phyloP scores from a whole-genome alignment of 1,140 invertebrate genomes.

The Araneus ventricosus region DNA sequence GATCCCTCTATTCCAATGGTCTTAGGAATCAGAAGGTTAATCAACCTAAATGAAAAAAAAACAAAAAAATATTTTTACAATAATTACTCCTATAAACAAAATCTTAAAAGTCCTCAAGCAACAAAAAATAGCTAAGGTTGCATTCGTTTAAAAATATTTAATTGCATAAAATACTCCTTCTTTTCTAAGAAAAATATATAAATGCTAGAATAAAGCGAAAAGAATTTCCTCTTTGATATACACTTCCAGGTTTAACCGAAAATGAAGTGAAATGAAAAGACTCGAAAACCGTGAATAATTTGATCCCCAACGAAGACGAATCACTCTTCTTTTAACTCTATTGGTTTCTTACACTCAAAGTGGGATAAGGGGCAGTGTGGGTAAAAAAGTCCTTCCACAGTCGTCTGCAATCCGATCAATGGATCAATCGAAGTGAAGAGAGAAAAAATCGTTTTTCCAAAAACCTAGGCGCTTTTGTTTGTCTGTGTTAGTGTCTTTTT shows the following conservation, averaged over 20 bases:
- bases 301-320: slow-evolving; percentile 4
- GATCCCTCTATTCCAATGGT: too few relatives aligned
- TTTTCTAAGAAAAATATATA: too few relatives aligned
- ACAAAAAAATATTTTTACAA: too few relatives aligned
- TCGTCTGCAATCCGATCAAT: slow-evolving; percentile 44
- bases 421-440: slow-evolving; percentile 13
- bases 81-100: too few relatives aligned
- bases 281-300: slow-evolving; percentile 29
- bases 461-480: slow-evolving; percentile 14
- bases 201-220: too few relatives aligned
- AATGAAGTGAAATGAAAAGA: slow-evolving; percentile 32
- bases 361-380: neutral
- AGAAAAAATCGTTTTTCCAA: slow-evolving; percentile 16
- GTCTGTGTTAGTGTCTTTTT: slow-evolving; percentile 12
- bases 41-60: too few relatives aligned
- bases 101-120: too few relatives aligned
- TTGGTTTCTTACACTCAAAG: slow-evolving; percentile 7
- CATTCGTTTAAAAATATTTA: too few relatives aligned
- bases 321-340: slow-evolving; percentile 31
- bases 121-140: too few relatives aligned
- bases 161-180: too few relatives aligned
- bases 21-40: too few relatives aligned
- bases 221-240: neutral
- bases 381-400: slow-evolving; percentile 23
- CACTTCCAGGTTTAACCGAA: neutral